Evolutionary conservation across 1,140 invertebrate genomes (phyloP).

Genomic region (Elysia chlorotica): DNA sequence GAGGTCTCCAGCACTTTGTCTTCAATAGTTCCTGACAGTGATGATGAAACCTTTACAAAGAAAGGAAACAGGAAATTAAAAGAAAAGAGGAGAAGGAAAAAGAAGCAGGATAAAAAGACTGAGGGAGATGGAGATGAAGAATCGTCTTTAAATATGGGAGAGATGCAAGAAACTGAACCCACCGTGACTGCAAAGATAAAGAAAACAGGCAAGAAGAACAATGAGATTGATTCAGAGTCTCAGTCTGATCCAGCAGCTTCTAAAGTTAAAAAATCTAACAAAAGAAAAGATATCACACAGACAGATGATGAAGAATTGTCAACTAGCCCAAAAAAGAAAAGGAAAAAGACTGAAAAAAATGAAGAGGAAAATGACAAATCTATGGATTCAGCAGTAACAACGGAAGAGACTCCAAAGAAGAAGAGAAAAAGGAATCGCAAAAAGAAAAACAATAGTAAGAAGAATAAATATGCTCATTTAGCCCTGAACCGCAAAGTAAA

Average conservation of each 20-base stretch:
- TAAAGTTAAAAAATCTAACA: neutral
- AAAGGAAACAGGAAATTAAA: conserved; percentile 12
- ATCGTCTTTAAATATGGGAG: neutral
- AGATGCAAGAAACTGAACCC: neutral
- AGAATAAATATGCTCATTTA: neutral
- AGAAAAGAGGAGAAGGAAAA: conserved; percentile 11
- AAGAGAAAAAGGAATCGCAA: neutral
- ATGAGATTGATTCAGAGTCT: neutral
- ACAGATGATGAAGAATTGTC: neutral
- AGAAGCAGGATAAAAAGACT: neutral
- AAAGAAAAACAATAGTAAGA: neutral
- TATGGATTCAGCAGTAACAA: neutral
- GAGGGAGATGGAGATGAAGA: neutral
- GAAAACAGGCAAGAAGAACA: neutral
- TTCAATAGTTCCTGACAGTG: neutral
- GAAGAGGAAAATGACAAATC: neutral
- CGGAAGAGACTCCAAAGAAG: neutral
- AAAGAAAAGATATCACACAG: neutral
- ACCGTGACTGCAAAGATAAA: neutral
- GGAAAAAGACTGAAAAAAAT: neutral
- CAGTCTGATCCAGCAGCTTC: neutral
- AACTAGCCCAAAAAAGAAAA: neutral
- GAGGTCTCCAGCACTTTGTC: neutral
- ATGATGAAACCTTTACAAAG: conserved; percentile 8
- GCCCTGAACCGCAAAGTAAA: neutral